Percentiles rank a stretch among this genome's conserved stretches.
phyloP scores from a whole-genome alignment of 2,888 invertebrate genomes.

The Agonopterix arenella region DNA sequence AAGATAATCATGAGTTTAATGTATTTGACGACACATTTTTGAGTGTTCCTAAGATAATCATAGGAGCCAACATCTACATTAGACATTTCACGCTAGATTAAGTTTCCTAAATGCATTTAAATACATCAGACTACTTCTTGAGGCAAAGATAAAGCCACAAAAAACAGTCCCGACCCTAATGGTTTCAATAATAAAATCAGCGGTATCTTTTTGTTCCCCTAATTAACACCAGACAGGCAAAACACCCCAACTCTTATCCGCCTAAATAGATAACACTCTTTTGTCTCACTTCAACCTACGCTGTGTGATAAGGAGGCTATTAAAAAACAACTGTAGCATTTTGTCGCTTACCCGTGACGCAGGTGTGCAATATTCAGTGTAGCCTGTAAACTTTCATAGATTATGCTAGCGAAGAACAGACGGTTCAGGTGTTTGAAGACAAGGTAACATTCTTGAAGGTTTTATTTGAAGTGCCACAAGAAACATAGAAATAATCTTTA shows the following conservation, averaged over 20 bases:
- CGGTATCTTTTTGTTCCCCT: slow-evolving; percentile 29
- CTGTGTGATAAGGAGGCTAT: slow-evolving; percentile 31
- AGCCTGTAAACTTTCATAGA: background rate
- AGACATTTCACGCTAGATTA: no score
- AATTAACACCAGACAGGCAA: slow-evolving; percentile 53
- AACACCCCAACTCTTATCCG: slow-evolving; percentile 35
- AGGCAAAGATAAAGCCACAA: background rate
- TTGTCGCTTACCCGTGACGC: slow-evolving; percentile 44
- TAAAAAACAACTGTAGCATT: slow-evolving; percentile 31
- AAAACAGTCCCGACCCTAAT: slow-evolving; percentile 12
- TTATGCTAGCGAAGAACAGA: background rate
- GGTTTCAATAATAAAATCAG: slow-evolving; percentile 24
- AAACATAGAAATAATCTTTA: no score
- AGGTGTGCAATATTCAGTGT: slow-evolving; percentile 40
- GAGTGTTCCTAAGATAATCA: no score
- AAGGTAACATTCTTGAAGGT: no score
- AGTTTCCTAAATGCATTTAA: no score
- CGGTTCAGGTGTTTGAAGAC: no score
- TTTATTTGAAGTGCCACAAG: no score
- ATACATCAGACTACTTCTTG: background rate
- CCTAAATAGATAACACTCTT: slow-evolving; percentile 44
- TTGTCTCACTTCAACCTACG: slow-evolving; percentile 39
- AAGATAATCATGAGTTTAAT: no score
- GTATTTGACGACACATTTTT: no score
- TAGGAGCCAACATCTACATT: no score